Evolutionary conservation across 1,140 invertebrate species (phyloP).

Genomic region (Saccostrea echinata): DNA sequence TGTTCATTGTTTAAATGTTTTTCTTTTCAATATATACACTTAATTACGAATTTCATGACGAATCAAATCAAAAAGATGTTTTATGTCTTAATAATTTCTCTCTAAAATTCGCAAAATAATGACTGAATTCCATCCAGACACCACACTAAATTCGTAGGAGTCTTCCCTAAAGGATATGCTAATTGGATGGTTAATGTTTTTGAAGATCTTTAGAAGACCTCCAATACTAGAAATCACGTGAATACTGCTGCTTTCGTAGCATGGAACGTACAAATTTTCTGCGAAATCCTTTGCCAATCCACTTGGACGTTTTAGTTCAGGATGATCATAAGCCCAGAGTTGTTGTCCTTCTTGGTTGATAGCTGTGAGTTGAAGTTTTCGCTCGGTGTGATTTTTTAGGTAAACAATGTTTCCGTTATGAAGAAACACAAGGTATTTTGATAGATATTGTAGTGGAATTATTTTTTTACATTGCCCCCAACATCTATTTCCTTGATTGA

Average conservation of each 20-base stretch:
- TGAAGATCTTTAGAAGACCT: background rate
- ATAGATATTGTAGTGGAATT: background rate
- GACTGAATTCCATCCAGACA: background rate
- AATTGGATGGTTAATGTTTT: background rate
- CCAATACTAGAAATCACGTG: background rate
- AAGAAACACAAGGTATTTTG: background rate
- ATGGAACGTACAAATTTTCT: background rate
- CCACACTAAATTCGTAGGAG: background rate
- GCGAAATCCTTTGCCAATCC: background rate
- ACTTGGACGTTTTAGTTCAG: background rate
- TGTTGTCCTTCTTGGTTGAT: background rate
- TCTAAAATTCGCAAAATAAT: background rate
- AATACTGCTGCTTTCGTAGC: background rate
- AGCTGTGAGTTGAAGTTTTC: background rate
- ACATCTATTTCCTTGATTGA: background rate
- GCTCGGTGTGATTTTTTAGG: background rate
- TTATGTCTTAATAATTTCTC: no score
- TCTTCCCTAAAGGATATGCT: background rate
- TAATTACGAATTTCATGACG: no score
- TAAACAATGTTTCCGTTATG: background rate
- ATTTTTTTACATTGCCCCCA: background rate
- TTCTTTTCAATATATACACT: no score
- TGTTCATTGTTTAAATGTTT: no score
- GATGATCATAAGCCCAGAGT: background rate
- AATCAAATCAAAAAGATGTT: no score